A percentile compares a stretch with the other conserved stretches of the same genome.
Evolutionary conservation across 1,140 invertebrate species (phyloP).

Genomic region (Caenorhabditis briggsae): DNA sequence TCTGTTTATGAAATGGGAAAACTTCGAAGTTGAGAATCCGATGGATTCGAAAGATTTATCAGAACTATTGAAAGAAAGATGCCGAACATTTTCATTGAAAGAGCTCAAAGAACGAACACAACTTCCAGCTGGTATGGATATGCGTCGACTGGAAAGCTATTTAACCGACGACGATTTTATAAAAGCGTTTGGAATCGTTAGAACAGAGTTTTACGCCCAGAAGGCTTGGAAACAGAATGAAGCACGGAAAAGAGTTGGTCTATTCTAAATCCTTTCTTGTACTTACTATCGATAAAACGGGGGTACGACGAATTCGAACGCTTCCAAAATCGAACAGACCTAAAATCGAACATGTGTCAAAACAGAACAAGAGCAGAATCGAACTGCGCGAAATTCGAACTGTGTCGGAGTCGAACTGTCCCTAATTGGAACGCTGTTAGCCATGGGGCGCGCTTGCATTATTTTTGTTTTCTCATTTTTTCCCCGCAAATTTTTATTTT

Average conservation of each 20-base stretch:
- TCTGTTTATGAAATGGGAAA: slow-evolving; percentile 84
- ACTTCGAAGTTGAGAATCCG: slow-evolving; percentile 65
- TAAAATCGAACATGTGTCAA: no score
- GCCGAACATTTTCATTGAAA: slow-evolving; percentile 40
- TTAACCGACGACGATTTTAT: slow-evolving; percentile 57
- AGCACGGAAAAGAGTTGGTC: slow-evolving; percentile 56
- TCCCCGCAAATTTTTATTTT: neutral
- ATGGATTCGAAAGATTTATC: slow-evolving; percentile 5
- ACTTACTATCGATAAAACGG: neutral
- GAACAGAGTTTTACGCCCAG: slow-evolving; percentile 48
- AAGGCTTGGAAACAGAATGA: slow-evolving; percentile 65
- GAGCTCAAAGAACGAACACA: slow-evolving; percentile 37
- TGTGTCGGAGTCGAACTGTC: no score
- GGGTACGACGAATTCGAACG: no score
- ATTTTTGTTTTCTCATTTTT: neutral
- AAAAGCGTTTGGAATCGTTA: slow-evolving; percentile 56
- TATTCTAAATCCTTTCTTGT: slow-evolving; percentile 60
- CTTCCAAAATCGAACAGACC: no score
- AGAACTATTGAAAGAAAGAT: slow-evolving; percentile 59
- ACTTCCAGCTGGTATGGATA: slow-evolving; percentile 65
- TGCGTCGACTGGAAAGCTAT: slow-evolving; percentile 58
- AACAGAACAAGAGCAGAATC: no score
- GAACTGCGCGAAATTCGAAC: no score
- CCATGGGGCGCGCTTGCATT: no score
- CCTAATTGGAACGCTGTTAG: no score